A percentile compares a stretch with the other conserved stretches of the same genome.
These are phyloP conservation scores for Pelecanus crispus DNA, from an alignment of 2,113 vertebrate genomes.

Conservation along the genomic window DNA sequence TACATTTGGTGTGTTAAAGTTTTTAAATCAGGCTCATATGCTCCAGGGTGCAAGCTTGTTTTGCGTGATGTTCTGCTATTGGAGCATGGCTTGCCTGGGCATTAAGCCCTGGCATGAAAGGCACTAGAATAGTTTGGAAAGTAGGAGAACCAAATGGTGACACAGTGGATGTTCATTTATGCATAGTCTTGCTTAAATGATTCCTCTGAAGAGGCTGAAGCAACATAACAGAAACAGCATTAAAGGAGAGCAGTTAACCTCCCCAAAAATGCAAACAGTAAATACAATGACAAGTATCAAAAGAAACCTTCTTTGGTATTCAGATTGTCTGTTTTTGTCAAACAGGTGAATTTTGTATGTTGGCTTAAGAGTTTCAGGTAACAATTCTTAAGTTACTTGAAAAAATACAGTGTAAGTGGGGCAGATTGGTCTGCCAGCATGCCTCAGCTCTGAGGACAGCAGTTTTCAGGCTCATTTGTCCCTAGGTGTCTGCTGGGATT, in stretches of 20 bases:
- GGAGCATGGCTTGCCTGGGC: constrained; percentile 32
- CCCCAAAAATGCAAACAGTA: not conserved
- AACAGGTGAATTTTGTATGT: not conserved
- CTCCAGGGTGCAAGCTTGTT: not conserved
- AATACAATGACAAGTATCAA: not conserved
- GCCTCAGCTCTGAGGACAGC: not conserved
- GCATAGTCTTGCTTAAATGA: not conserved
- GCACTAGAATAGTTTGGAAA: not conserved
- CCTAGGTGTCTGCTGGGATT: not conserved
- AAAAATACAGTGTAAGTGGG: not conserved
- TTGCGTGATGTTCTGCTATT: not conserved
- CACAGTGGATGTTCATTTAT: constrained; percentile 18
- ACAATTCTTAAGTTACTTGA: not conserved
- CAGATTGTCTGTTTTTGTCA: not conserved
- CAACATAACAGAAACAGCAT: not conserved
- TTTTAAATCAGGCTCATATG: constrained; percentile 28
- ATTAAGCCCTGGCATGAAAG: constrained; percentile 26
- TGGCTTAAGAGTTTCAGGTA: not conserved
- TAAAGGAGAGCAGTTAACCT: not conserved
- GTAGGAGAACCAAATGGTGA: constrained; percentile 28
- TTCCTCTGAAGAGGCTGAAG: not conserved
- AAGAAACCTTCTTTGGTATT: not conserved
- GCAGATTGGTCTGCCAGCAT: not conserved
- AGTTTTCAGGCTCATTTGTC: not conserved
- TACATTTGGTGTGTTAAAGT: not conserved